Conservation (phyloP, 2,113 vertebrate species). For the Oncorhynchus mykiss region DNA sequence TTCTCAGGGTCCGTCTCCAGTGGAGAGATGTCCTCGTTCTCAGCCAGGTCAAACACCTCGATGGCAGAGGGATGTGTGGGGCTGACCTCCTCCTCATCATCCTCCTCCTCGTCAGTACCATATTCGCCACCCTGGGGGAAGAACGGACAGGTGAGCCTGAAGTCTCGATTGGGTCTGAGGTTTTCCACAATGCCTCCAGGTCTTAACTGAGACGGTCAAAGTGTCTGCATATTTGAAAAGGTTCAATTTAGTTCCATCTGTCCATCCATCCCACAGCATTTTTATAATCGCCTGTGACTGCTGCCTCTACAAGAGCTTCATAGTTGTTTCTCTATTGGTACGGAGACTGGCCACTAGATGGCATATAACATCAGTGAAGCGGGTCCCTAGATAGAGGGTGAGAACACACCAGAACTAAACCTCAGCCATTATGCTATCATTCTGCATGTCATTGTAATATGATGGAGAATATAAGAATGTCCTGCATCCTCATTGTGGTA, state of each 20-base stretch:
- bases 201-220: too few species aligned
- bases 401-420: neutral
- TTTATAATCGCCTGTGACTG: neutral
- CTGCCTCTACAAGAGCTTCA: neutral
- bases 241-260: too few species aligned
- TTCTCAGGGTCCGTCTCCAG: conserved; percentile 95
- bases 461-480: too few species aligned
- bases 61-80: conserved; percentile 91
- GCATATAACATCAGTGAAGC: conserved; percentile 16
- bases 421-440: neutral
- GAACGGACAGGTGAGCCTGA: neutral
- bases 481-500: too few species aligned
- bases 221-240: too few species aligned
- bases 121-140: conserved; percentile 81
- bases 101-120: conserved; percentile 88
- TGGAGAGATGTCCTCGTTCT: conserved; percentile 91
- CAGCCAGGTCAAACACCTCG: conserved; percentile 93
- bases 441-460: too few species aligned
- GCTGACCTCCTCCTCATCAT: conserved; percentile 89
- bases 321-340: conserved; percentile 44
- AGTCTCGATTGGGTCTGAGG: too few species aligned
- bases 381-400: neutral
- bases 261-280: neutral
- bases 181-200: too few species aligned
- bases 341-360: conserved; percentile 53